Base-by-base conservation (phyloP, 2,113 vertebrate species). In the Halichoerus grypus region DNA sequence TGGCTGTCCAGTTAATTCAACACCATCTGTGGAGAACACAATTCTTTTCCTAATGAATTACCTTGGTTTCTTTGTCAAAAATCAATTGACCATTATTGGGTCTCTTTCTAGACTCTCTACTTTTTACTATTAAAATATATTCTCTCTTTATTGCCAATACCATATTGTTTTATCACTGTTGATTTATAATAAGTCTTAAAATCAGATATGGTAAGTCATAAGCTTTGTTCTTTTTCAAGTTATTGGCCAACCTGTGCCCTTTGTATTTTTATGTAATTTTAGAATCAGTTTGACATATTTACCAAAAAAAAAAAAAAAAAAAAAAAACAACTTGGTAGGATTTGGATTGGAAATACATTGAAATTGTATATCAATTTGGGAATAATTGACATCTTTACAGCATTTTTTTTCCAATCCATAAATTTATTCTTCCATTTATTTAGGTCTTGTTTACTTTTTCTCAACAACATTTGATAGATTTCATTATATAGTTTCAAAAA, bases 381-480 rank as follows among this genome's bases (percentile, higher is more conserved):
- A 83, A 72, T 22, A 91, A 71, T 8, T 51, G 10, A 51, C 10
- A 24, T 51, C 39, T 85, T 93, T 84, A 42, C 4, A 49, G 4
- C 33, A 82, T 49, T 95, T 16, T 74, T 90, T 94, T 91, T 79
- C 22, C n/a, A 61, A 67, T 21, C 26, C 26, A 93, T 69, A 72
- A 93, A 51, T 53, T 31, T 31, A 96, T 80, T 93, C 12, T 76
- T 49, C 36, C 11, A 79, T 91, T 93, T 92, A 80, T 33, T 69
- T 88, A 88, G 51, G 22, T 53, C 10, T 84, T 91, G 6, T 77
- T 69, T 79, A 74, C 36, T 90, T 65, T 67, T 89, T 80, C 18
- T 69, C 63, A 82, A 33, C 6, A 31, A 26, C 36, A 9, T 59
- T 88, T 77, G 59, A 79, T 65, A 79, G 33, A 5, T 65, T 83